Evolutionary conservation across 2,113 vertebrate genomes (phyloP).

Genomic region (Scopus umbretta): DNA sequence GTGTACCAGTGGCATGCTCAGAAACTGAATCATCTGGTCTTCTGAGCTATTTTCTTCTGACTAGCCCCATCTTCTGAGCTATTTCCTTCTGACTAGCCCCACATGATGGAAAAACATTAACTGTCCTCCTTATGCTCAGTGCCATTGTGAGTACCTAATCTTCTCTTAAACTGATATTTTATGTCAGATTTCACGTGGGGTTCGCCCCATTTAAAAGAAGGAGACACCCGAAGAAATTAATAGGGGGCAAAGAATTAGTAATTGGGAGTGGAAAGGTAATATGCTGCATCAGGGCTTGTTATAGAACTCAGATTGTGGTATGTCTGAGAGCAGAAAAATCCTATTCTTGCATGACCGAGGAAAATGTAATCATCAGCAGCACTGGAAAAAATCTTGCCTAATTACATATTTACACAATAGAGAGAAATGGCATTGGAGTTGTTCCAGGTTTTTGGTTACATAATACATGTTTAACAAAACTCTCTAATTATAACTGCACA

Average conservation of each 20-base stretch:
- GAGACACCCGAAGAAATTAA: not conserved
- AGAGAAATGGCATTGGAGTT: slow-evolving; percentile 22
- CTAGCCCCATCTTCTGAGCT: not conserved
- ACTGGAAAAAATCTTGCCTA: slow-evolving; percentile 23
- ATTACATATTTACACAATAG: slow-evolving; percentile 52
- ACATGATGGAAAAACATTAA: not conserved
- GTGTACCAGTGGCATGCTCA: not conserved
- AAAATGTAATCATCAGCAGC: slow-evolving; percentile 29
- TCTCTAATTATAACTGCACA: slow-evolving; percentile 24
- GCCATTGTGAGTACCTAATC: rapidly evolving
- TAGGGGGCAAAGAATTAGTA: not conserved
- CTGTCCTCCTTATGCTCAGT: not conserved
- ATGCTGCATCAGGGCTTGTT: rapidly evolving
- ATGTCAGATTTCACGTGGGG: not conserved
- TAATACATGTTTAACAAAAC: slow-evolving; percentile 37
- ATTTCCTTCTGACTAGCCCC: not conserved
- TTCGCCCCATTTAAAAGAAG: not conserved
- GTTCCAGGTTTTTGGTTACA: slow-evolving; percentile 38
- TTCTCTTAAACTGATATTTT: not conserved
- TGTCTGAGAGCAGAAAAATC: not conserved
- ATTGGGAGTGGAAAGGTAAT: not conserved
- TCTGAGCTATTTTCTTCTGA: not conserved
- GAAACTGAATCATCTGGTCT: not conserved
- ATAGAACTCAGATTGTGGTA: not conserved
- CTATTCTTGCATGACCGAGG: not conserved